Evolutionary conservation across 2,113 vertebrate species (phyloP).

Genomic region (Siphamia tubifer): DNA sequence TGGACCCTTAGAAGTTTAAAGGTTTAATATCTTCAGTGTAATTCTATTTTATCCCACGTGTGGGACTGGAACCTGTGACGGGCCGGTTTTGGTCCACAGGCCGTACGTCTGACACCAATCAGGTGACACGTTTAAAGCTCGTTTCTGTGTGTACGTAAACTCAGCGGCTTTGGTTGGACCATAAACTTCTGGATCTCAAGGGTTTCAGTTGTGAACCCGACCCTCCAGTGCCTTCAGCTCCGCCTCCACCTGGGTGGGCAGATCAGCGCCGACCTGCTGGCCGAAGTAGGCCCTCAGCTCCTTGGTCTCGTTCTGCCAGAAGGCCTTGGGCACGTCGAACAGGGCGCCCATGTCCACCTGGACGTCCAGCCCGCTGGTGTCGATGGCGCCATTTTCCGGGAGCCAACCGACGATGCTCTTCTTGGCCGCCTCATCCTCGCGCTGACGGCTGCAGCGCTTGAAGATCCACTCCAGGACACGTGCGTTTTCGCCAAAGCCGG

Average conservation of each 20-base stretch:
- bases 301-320: slow-evolving; percentile 91
- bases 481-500: slow-evolving; percentile 93
- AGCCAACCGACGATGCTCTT: slow-evolving; percentile 86
- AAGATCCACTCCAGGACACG: slow-evolving; percentile 98
- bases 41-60: no score
- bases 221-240: slow-evolving; percentile 85
- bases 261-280: slow-evolving; percentile 87
- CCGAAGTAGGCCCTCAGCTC: slow-evolving; percentile 87
- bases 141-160: slow-evolving; percentile 12
- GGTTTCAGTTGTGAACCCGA: slow-evolving; percentile 76
- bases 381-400: slow-evolving; percentile 80
- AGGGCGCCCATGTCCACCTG: slow-evolving; percentile 79
- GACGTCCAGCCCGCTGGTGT: slow-evolving; percentile 82
- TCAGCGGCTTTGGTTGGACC: slow-evolving; percentile 9
- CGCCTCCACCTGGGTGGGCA: slow-evolving; percentile 82
- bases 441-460: slow-evolving; percentile 80
- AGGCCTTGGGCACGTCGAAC: slow-evolving; percentile 85
- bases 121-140: no score
- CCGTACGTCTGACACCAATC: no score
- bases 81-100: no score
- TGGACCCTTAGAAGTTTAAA: no score
- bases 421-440: slow-evolving; percentile 82
- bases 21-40: no score
- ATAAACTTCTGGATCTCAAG: background rate
- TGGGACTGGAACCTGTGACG: no score